Conservation (phyloP, 2,113 vertebrate genomes). For the Lophotis ruficrista region DNA sequence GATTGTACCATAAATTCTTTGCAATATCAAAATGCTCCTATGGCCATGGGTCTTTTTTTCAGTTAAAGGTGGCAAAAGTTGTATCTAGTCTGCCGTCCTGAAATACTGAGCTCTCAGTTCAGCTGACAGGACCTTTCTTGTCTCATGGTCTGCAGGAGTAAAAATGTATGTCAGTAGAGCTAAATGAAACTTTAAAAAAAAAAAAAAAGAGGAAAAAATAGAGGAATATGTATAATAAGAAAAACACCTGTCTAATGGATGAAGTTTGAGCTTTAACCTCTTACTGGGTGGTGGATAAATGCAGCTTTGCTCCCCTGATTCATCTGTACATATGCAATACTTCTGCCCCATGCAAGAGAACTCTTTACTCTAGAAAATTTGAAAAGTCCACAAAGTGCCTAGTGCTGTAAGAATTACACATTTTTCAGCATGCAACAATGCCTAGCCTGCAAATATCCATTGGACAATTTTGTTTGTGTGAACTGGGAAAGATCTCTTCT, state of each 20-base stretch:
- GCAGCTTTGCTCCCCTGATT: background rate
- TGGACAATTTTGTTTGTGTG: background rate
- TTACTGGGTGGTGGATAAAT: fast-evolving
- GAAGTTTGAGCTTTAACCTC: background rate
- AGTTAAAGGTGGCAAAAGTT: background rate
- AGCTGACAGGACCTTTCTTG: background rate
- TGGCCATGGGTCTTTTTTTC: background rate
- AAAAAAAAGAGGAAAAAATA: fast-evolving
- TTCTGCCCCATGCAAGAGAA: background rate
- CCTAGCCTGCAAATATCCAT: background rate
- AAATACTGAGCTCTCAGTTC: background rate
- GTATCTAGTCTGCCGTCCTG: background rate
- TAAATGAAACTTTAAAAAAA: background rate
- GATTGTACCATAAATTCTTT: background rate
- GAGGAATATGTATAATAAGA: background rate
- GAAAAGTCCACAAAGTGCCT: background rate
- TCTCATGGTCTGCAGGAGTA: background rate
- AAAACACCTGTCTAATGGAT: background rate
- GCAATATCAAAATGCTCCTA: background rate
- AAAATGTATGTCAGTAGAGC: too few relatives aligned
- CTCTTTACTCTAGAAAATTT: background rate
- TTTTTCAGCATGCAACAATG: background rate
- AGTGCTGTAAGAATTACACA: background rate
- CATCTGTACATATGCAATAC: fast-evolving
- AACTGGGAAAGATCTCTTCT: background rate